A percentile compares a stretch with the other conserved stretches of the same genome.
Evolutionary conservation across 2,888 invertebrate genomes (phyloP).

Genomic region (Sarcophaga rosellei): DNA sequence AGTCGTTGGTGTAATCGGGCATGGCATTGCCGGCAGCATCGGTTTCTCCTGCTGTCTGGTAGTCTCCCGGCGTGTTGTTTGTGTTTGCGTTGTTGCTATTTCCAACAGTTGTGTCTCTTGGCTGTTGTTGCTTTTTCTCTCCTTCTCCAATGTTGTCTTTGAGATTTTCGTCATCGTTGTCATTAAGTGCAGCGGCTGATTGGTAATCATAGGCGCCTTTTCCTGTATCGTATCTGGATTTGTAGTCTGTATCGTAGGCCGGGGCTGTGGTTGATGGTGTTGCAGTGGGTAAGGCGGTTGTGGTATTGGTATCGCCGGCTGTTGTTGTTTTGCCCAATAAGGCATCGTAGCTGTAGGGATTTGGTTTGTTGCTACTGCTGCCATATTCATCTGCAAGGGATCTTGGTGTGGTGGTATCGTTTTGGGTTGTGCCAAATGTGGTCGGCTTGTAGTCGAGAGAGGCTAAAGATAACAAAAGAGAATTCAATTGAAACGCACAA

Average conservation of each 20-base stretch:
- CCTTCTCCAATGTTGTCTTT: constrained; percentile 80
- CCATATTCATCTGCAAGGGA: constrained; percentile 72
- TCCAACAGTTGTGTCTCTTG: constrained; percentile 65
- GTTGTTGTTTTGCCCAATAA: constrained; percentile 69
- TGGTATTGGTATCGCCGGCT: constrained; percentile 52
- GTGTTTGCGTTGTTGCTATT: constrained; percentile 65
- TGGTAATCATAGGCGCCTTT: constrained; percentile 67
- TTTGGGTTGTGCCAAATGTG: constrained; percentile 78
- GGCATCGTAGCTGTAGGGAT: constrained; percentile 73
- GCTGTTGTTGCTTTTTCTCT: constrained; percentile 76
- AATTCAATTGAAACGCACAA: not conserved
- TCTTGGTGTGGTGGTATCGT: constrained; percentile 68
- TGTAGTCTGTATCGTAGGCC: constrained; percentile 66
- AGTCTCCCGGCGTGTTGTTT: constrained; percentile 57
- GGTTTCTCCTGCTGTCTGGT: constrained; percentile 43
- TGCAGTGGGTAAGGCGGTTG: constrained; percentile 69
- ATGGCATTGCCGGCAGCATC: constrained; percentile 49
- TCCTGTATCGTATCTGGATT: constrained; percentile 62
- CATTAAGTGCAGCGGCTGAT: constrained; percentile 69
- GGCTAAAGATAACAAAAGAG: constrained; percentile 72
- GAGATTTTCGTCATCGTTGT: constrained; percentile 80
- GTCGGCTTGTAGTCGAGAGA: constrained; percentile 80
- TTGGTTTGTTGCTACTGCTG: constrained; percentile 68
- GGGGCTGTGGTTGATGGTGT: constrained; percentile 64
- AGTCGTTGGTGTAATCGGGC: constrained; percentile 71